Conservation (phyloP, 1,140 invertebrate species). For the Hylaeus volcanicus region DNA sequence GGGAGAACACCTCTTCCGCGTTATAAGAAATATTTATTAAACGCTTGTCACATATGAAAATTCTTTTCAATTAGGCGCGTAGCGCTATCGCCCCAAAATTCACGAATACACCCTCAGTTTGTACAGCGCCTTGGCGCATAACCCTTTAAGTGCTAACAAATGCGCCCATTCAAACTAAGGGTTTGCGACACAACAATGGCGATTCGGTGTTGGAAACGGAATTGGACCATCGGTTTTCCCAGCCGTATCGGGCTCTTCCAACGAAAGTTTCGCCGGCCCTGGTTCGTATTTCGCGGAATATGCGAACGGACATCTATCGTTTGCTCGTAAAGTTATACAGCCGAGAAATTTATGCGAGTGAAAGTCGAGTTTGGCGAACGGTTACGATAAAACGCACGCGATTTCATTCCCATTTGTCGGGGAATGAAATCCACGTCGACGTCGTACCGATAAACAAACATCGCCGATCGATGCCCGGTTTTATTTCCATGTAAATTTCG, state of each 20-base stretch:
- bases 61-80: too few relatives aligned
- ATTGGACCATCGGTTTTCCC: too few relatives aligned
- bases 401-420: slow-evolving; percentile 35
- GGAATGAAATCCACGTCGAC: slow-evolving; percentile 21
- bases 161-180: too few relatives aligned
- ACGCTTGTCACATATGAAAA: too few relatives aligned
- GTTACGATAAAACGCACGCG: slow-evolving; percentile 32
- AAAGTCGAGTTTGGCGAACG: slow-evolving; percentile 38
- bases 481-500: slow-evolving; percentile 26
- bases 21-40: too few relatives aligned
- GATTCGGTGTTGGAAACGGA: neutral
- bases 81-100: too few relatives aligned
- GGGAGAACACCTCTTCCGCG: too few relatives aligned
- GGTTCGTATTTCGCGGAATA: neutral
- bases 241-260: neutral
- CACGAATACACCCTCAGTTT: too few relatives aligned
- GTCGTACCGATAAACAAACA: slow-evolving; percentile 43
- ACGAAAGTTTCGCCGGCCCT: neutral
- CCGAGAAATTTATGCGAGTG: slow-evolving; percentile 46
- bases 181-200: too few relatives aligned
- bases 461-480: slow-evolving; percentile 28
- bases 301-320: neutral
- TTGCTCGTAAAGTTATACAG: slow-evolving; percentile 24
- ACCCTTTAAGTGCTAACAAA: too few relatives aligned
- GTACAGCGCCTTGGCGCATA: too few relatives aligned